phyloP scores from a whole-genome alignment of 2,888 invertebrate genomes.

The Eupithecia pulchellata region DNA sequence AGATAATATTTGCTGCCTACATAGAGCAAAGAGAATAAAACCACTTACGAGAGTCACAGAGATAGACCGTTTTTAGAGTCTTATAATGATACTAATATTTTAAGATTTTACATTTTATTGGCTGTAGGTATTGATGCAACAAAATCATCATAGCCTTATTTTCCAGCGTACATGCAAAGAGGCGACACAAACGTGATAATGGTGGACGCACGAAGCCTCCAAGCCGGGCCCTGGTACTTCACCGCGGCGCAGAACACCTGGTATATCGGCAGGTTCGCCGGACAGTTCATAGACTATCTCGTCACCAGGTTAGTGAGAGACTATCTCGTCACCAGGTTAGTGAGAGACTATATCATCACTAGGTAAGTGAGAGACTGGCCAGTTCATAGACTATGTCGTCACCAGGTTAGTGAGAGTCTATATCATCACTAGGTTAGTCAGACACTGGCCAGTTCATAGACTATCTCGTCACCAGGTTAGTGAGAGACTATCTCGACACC shows the following conservation, averaged over 20 bases:
- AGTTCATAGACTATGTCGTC: constrained; percentile 86
- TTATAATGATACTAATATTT: no score
- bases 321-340: constrained; percentile 22
- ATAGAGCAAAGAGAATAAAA: no score
- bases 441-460: constrained; percentile 85
- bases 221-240: constrained; percentile 88
- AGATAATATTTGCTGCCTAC: no score
- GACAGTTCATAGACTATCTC: constrained; percentile 85
- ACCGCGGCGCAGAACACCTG: constrained; percentile 85
- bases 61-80: no score
- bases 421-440: constrained; percentile 58
- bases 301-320: constrained; percentile 73
- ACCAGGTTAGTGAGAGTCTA: constrained; percentile 63
- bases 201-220: constrained; percentile 83
- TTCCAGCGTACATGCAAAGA: constrained; percentile 83
- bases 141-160: background rate
- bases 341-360: constrained; percentile 84
- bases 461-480: constrained; percentile 83
- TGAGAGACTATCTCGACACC: background rate
- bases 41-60: no score
- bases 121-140: background rate
- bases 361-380: constrained; percentile 72
- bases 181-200: constrained; percentile 86
- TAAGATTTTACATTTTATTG: no score
- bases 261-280: constrained; percentile 86